Base-by-base conservation (phyloP, 2,888 invertebrate species). In the Plagodis pulveraria region DNA sequence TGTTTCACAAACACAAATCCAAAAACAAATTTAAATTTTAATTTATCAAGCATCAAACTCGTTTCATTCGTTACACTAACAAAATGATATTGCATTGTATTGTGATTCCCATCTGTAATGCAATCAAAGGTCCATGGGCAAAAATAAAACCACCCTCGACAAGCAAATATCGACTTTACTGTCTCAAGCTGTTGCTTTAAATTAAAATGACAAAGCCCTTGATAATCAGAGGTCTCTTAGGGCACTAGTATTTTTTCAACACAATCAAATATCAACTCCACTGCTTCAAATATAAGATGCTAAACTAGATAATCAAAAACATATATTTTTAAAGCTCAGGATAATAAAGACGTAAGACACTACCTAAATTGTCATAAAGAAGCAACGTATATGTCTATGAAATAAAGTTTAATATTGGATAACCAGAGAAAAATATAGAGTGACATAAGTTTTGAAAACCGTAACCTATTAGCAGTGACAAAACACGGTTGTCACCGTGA, bases 401-500 rank as follows among this genome's bases (percentile, higher is more conserved):
- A 0, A 49, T 2, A 67, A 48, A 56, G 63, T 66, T 62, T 33
- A 38, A 70, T 71, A 63, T 58, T 40, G 10, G 50, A 60, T 69
- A 50, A 50, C 35, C 0, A 6, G 0, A 38, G 12, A 52, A 59
- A 61, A 62, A 66, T 53, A 66, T 76, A 69, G 70, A 71, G 68
- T 78, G 78, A 77, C 84, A 82, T 80, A 83, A 70, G 80, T 81
- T 85, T 83, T 77, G 78, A 84, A 80, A 84, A 77, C 82, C 82
- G 83, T 81, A 75, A 80, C 84, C 86, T 86, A 88, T 87, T 88
- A 87, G 80, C 83, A 84, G 70, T 85, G 86, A 86, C 86, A 88
- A 82, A 86, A 84, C 85, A 89, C 86, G 89, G 84, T 82, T 89
- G 89, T 89, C 87, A 87, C 70, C 82, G 73, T 85, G 86, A 88